Percentiles rank a stretch among this genome's conserved stretches.
Evolutionary conservation across 2,797 vertebrate genomes (phyloP).

Genomic region (Ceyx erithaca): DNA sequence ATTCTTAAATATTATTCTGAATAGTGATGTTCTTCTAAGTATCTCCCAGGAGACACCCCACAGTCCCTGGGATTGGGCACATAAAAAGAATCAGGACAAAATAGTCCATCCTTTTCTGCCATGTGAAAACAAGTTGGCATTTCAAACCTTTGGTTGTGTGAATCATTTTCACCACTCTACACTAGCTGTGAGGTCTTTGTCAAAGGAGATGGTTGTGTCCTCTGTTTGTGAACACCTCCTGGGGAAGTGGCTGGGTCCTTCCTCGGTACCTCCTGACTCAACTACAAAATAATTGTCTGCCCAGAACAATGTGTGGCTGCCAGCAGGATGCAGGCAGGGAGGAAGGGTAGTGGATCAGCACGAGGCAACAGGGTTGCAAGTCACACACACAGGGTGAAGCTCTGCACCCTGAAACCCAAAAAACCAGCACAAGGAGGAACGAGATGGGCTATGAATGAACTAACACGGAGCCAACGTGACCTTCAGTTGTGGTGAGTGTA

Average conservation of each 20-base stretch:
- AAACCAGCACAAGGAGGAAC: background rate
- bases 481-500: background rate
- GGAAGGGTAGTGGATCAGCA: background rate
- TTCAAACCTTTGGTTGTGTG: background rate
- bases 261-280: background rate
- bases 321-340: background rate
- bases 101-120: background rate
- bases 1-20: background rate
- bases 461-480: background rate
- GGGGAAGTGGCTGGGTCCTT: background rate
- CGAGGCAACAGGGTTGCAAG: background rate
- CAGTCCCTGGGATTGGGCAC: background rate
- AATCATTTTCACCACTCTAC: background rate
- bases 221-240: background rate
- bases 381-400: background rate
- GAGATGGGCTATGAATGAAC: background rate
- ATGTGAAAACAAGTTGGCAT: background rate
- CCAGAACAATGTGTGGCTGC: rapidly evolving
- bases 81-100: background rate
- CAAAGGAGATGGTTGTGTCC: background rate
- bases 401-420: background rate
- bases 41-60: background rate
- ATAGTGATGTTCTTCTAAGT: background rate
- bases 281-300: background rate
- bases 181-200: background rate